These are phyloP conservation scores for Champsocephalus gunnari DNA, from an alignment of 2,797 vertebrate species.

Conservation along the genomic window DNA sequence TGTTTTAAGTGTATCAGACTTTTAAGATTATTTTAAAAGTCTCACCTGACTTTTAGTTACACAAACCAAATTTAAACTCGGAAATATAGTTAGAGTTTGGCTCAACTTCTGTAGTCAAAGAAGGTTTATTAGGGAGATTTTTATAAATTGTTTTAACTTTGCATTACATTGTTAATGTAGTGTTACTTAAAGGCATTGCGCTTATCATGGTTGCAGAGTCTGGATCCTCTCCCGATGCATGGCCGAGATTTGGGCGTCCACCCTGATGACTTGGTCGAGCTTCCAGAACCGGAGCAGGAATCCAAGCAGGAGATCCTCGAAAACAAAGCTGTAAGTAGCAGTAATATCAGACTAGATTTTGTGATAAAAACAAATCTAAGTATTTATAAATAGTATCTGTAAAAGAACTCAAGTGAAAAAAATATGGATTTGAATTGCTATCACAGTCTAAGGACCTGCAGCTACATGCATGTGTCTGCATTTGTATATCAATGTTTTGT, in stretches of 20 bases:
- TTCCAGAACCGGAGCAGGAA: conserved; percentile 90
- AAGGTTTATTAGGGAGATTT: background rate
- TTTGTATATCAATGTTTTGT: background rate
- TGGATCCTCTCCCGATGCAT: conserved; percentile 92
- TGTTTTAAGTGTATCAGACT: background rate
- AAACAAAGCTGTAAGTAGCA: conserved; percentile 93
- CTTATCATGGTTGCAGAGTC: conserved; percentile 81
- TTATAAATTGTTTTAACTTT: background rate
- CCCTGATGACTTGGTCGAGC: conserved; percentile 89
- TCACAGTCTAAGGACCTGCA: background rate
- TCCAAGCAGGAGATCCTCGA: conserved; percentile 94
- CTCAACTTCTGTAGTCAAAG: background rate
- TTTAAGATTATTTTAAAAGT: background rate
- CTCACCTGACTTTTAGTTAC: background rate
- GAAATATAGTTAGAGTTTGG: background rate
- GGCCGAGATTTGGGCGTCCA: conserved; percentile 89
- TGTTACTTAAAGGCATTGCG: background rate
- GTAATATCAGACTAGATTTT: background rate
- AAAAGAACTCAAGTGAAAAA: background rate
- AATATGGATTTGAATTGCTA: background rate
- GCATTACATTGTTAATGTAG: background rate
- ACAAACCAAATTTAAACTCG: background rate
- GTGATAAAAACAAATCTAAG: background rate
- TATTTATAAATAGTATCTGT: background rate
- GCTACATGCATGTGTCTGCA: background rate